Percentiles rank a stretch among this genome's conserved stretches.
Conservation (phyloP, 2,113 vertebrate genomes). For the Leiothrix lutea region DNA sequence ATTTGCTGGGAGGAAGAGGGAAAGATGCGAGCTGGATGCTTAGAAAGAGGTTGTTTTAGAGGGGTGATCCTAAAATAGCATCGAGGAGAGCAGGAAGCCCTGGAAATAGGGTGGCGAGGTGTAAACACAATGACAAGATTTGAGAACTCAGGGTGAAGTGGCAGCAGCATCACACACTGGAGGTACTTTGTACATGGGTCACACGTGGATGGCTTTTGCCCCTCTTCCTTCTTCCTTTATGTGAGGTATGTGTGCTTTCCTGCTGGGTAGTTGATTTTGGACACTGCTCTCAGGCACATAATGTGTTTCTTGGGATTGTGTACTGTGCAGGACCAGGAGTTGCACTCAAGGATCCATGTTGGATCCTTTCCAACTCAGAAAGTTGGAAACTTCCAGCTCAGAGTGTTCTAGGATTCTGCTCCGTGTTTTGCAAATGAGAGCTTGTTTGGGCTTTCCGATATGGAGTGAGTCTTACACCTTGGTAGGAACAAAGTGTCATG, state of each 20-base stretch:
- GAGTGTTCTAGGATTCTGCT: background rate
- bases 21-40: background rate
- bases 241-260: background rate
- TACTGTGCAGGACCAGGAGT: background rate
- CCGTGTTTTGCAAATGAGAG: background rate
- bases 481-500: background rate
- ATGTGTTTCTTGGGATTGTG: background rate
- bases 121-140: background rate
- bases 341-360: fast-evolving
- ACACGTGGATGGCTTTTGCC: background rate
- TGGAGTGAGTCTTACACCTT: background rate
- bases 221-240: background rate
- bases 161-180: background rate
- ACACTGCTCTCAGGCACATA: background rate
- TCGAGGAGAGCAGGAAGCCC: background rate
- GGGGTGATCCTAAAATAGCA: background rate
- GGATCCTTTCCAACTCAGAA: background rate
- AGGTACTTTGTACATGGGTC: background rate
- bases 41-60: background rate
- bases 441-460: background rate
- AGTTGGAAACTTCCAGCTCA: background rate
- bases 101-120: background rate
- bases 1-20: background rate
- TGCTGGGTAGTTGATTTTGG: background rate
- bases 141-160: background rate